Evolutionary conservation across 2,113 vertebrate genomes (phyloP), one percentile per base, ranked within the genome.

Genomic region (Hirundichthys speculiger): DNA sequence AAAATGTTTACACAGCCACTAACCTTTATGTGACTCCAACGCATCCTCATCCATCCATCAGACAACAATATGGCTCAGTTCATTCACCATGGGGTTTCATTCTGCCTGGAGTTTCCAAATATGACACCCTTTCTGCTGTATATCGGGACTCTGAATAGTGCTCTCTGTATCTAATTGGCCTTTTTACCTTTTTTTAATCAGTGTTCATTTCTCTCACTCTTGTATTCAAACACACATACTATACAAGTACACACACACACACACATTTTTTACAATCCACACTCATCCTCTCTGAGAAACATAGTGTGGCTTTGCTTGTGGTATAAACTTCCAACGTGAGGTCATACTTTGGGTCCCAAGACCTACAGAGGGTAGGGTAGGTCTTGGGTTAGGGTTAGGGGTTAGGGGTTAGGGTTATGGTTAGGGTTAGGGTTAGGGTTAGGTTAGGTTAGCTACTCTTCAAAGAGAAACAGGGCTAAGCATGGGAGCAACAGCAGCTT

Each of bases 61-160:
- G 27, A 65, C 64, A 60, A 89, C 82, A 89, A 82, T 82, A 75
- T 57, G 71, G 73, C 84, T 85, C 84, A 85, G 86, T 84, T 51
- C 79, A 70, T 77, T 52, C 82, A 65, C 66, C 24, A 1, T 40
- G 41, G 72, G 79, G 60, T 69, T 84, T 69, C 47, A 30, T 27
- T 64, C 47, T 74, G 39, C 13, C 30, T 55, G 19, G 50, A 64
- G 56, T 56, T 76, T 73, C 39, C 54, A 70, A 73, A 66, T 41
- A 57, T 73, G 75, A 66, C 65, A 77, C 76, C 75, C 79, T 77
- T 83, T 62, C 73, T 80, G 34, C 10, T 34, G 45, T 43, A 50
- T 34, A 51, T 24, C 9, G 71, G 34, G 25, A 34, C 46, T 63
- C 48, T 85, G 82, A 86, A 90, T 71, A 30, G 53, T 42, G 27